Evolutionary conservation across 1,140 invertebrate genomes (phyloP).

Genomic region (Drosophila mojavensis): DNA sequence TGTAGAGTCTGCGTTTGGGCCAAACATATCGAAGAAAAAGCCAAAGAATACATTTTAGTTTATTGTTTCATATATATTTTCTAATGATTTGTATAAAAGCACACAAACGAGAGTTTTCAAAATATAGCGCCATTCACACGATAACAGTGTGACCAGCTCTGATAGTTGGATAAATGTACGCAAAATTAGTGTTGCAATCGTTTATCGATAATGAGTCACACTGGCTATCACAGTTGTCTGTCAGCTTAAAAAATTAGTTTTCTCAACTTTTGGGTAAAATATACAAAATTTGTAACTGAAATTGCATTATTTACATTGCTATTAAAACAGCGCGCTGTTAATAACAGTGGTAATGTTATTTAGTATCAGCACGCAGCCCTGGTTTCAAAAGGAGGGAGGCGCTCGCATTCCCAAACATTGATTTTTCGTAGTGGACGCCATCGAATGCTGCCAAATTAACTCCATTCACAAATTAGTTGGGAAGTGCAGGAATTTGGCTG

Average conservation of each 20-base stretch:
- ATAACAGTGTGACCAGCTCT: conserved; percentile 11
- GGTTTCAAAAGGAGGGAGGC: conserved; percentile 48
- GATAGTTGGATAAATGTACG: not conserved
- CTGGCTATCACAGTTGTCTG: not conserved
- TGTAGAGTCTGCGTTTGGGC: not conserved
- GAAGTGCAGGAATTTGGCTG: conserved; percentile 23
- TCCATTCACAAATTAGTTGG: conserved; percentile 19
- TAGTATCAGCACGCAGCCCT: conserved; percentile 14
- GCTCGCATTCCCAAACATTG: conserved; percentile 56
- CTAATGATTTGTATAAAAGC: not conserved
- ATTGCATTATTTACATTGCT: not conserved
- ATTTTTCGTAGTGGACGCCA: conserved; percentile 48
- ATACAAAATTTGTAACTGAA: not conserved
- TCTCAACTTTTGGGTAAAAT: too few relatives aligned
- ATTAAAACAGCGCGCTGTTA: conserved; percentile 14
- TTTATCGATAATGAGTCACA: not conserved
- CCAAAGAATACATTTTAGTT: not conserved
- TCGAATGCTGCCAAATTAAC: conserved; percentile 36
- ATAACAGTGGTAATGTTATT: conserved; percentile 23
- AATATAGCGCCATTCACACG: not conserved
- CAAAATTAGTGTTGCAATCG: too few relatives aligned
- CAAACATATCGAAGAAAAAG: not conserved
- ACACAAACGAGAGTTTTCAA: not conserved
- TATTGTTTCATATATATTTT: conserved; percentile 17
- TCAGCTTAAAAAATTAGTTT: too few relatives aligned